Evolutionary conservation across 2,113 vertebrate species (phyloP), one percentile per base, ranked within the genome.

Genomic region (Mesocricetus auratus): DNA sequence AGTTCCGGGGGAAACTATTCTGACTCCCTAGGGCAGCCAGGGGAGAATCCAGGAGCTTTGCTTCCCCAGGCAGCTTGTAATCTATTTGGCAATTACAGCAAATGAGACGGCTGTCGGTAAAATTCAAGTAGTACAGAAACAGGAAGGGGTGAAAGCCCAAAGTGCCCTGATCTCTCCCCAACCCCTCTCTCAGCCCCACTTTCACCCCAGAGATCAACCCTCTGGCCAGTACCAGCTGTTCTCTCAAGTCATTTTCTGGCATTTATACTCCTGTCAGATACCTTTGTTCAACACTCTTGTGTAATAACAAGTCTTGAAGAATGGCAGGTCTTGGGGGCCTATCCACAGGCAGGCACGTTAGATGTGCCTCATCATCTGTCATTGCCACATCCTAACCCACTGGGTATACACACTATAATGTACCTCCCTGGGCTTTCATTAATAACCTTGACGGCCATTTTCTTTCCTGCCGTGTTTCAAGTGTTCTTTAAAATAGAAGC

Each of bases 381-480:
- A 17, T 1, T 0, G 1, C 4, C 26, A 7, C 9, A 5, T 69
- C 6, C 0, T n/a, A 89, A 1, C 22, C 75, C 42, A 19, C 42
- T 22, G 68, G 19, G 42, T 16, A 17, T 73, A 4, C 0, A 1
- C 1, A 24, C 19, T 39, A 31, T 62, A 19, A 82, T 3, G 1
- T 5, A 10, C 10, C 36, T 33, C 31, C 56, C 73, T 21, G 3
- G 5, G 53, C n/a, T 74, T 73, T 75, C 62, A 29, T 5, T 22
- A 53, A 36, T 56, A 78, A 75, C 68, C 68, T 31, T 74, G 13
- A 47, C 15, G 0, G 4, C 5, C 7, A 0, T 26, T 82, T 66
- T 16, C 29, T 36, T 82, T 58, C 22, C n/a, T 19, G 9, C 31
- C 64, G 24, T 29, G 56, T 64, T 42, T 31, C 58, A 83, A 62